Evolutionary conservation across 1,140 invertebrate genomes (phyloP).

Genomic region (Eriosoma lanigerum): DNA sequence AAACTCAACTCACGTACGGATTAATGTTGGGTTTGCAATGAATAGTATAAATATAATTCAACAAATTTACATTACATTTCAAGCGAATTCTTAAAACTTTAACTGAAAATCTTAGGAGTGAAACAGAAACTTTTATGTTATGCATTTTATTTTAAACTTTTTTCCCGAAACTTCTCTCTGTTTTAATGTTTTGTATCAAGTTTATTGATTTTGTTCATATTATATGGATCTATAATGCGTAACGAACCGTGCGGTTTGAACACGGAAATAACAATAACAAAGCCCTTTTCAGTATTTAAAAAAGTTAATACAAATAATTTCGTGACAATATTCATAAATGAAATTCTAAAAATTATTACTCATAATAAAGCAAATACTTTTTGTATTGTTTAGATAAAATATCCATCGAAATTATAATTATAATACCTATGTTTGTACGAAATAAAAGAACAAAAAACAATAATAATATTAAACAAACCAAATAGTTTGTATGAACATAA

Average conservation of each 20-base stretch:
- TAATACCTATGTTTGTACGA: no score
- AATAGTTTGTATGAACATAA: no score
- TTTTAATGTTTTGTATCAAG: neutral
- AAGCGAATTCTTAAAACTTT: constrained; percentile 47
- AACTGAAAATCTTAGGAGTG: neutral
- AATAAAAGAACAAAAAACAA: no score
- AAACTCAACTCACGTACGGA: constrained; percentile 43
- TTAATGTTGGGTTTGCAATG: constrained; percentile 18
- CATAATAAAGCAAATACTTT: no score
- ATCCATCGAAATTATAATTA: no score
- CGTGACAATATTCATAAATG: no score
- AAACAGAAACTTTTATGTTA: constrained; percentile 34
- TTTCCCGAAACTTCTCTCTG: neutral
- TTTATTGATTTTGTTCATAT: neutral
- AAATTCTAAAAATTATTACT: no score
- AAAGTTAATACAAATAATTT: no score
- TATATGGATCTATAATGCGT: neutral
- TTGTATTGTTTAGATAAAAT: no score
- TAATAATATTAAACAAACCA: no score
- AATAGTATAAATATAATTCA: constrained; percentile 35
- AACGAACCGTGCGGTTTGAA: neutral
- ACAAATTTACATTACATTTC: constrained; percentile 42
- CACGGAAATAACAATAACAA: neutral
- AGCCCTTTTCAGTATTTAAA: neutral
- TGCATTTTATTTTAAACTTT: constrained; percentile 15